Base-by-base conservation (phyloP, 2,888 invertebrate species). In the Iselma pallidipennis region DNA sequence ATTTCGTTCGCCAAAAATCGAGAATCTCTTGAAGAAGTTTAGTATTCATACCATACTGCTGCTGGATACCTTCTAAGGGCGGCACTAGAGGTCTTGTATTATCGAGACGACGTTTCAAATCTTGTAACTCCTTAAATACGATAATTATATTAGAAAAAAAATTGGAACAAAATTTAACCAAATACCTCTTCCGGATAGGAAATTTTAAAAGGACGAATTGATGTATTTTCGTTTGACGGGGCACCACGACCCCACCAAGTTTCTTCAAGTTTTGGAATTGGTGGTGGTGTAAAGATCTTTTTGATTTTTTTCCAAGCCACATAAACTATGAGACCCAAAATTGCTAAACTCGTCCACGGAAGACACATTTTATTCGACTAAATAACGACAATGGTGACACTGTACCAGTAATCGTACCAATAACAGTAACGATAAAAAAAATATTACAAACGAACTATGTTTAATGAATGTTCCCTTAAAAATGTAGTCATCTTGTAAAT, bases 41-140 rank as follows among this genome's bases (percentile, higher is more conserved):
- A 0, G 89, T 82, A 74, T 94, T 91, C 78, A 95, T 89, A 4
- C 96, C 96, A 72, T 95, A 95, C 57, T 88, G 86, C 80, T 94
- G 95, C 5, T 86, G 87, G 0, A 84, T 80, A 56, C 85, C 86
- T 78, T 91, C 89, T 31, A 92, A 74, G 0, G 92, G 90, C 4
- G 78, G 77, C 1, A 75, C 71, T 7, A 79, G 70, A 1, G 72
- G 61, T 29, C 78, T 69, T 3, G 82, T 78, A 59, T 84, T 82
- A 0, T 85, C 80, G 1, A 91, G 81, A 9, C 90, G 82, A 25
- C 83, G 81, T 67, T 82, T 81, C 2, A 89, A 75, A 67, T 87
- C 87, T 57, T 83, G 23, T 23, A 76, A 29, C 2, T 69, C 68
- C 76, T 76, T 21, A 56, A 67, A 56, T 10, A 37, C n/a, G n/a